phyloP scores from a whole-genome alignment of 2,113 vertebrate genomes.

The Gulo gulo region DNA sequence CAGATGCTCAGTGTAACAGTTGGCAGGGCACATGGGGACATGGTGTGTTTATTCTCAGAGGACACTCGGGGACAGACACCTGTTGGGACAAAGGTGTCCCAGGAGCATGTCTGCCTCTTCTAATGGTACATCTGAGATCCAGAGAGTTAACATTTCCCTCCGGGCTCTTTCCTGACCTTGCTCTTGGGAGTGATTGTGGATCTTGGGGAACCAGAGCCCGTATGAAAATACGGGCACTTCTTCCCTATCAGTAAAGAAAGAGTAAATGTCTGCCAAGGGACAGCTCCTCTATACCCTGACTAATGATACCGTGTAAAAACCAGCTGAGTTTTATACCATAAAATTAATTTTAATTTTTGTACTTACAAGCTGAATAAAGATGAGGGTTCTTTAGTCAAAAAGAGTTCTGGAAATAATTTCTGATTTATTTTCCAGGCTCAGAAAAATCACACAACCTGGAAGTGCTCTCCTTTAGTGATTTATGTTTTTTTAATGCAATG shows the following conservation, averaged over 20 bases:
- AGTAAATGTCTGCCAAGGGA: neutral
- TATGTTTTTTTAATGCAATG: neutral
- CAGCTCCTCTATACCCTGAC: neutral
- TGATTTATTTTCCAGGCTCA: slow-evolving; percentile 17
- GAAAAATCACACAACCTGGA: neutral
- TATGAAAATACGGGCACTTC: neutral
- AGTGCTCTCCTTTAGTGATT: neutral
- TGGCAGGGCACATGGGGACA: neutral
- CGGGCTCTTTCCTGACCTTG: neutral
- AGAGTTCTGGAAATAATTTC: neutral
- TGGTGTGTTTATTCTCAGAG: neutral
- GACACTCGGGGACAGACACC: neutral
- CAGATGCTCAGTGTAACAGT: neutral
- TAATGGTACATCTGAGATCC: neutral
- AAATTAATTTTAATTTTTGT: slow-evolving; percentile 45
- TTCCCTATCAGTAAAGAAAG: neutral
- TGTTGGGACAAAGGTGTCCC: neutral
- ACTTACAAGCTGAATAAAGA: slow-evolving; percentile 17
- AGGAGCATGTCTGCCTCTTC: neutral
- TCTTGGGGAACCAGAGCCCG: neutral
- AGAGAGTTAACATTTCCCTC: neutral
- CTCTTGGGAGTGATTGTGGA: neutral
- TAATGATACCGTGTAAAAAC: neutral
- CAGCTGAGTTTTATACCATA: neutral
- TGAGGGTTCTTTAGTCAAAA: neutral